Base-by-base conservation (phyloP, 2,797 vertebrate species). In the Hoplostethus mediterraneus region DNA sequence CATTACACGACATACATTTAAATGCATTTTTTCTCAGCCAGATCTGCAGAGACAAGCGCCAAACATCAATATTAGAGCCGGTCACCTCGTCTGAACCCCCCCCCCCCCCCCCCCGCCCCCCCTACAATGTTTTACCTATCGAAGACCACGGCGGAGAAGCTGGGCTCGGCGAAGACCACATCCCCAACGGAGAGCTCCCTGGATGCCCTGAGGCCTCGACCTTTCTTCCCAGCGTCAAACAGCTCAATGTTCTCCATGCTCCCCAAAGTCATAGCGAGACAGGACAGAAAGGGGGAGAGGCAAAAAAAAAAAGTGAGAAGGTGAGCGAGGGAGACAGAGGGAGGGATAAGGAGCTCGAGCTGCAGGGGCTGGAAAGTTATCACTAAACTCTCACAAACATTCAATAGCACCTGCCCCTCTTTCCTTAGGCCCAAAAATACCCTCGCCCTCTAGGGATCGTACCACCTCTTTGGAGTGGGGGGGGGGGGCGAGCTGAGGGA, bases 121-220 rank as follows among this genome's bases (percentile, higher is more conserved):
- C n/a, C n/a, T 28, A 28, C 28, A 28, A 28, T 12, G 25, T 48
- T 54, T 95, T 8, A 99, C 98, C 97, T 98, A 94, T 99, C 96
- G 31, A 97, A 98, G 66, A 99, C 98, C 64, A 98, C 97, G 0
- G 98, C 98, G 0, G 97, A 92, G 2, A 96, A 98, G 58, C 96
- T 95, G 59, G 96, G 90, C 79, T 99, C 98, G 0, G 97, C 93
- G 5, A 99, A 98, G 89, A 99, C 93, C 78, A 98, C 94, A 0
- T 99, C 97, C 0, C 97, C 96, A 0, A 95, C 85, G 40, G 79
- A 89, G 65, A 97, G 93, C 30, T 96, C 96, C 79, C 93, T 96
- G 25, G 87, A 90, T 10, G 96, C 93, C 83, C 93, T 96, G 65
- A 99, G 93, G 21, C 97, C 98, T 4, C 97, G 91, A 81, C 98